Evolutionary conservation across 2,113 vertebrate genomes (phyloP), one percentile per base, ranked within the genome.

Genomic region (Seriola rivoliana): DNA sequence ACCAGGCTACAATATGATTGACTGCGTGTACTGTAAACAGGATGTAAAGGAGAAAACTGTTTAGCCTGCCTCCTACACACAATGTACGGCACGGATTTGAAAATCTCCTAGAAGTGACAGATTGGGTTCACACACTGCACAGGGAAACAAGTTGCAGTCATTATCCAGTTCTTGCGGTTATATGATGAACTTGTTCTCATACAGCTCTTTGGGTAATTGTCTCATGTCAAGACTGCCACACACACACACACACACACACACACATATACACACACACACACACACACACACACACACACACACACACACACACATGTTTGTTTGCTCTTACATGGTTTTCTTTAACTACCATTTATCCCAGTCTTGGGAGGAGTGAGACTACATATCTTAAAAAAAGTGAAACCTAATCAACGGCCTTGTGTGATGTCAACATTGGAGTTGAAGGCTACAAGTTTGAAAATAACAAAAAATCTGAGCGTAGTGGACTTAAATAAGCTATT

Each of bases 101-200:
- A 86, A 90, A 88, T 91, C 74, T 79, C 72, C 85, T 82, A 67
- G 73, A 91, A 90, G 87, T 92, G 92, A 92, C 90, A 93, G 89
- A 93, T 92, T 93, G 91, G 90, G 92, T 92, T 93, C 92, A 93
- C 62, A 36, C 64, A 81, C 87, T 77, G 74, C 38, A 74, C 81
- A 11, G 75, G 34, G 75, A 89, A 92, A 91, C 88, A 88, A 89
- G 87, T 91, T 84, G 13, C 81, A 91, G 85, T 88, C 86, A 82
- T 92, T 91, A 91, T 92, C 86, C 75, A 89, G 86, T 93, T 78
- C 85, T 12, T 78, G 79, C 74, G 63, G 86, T 44, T 69, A 54
- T 71, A 54, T 50, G 70, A 88, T 71, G 71, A 89, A 83, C 82
- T 84, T 54, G 2, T 60, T 80, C 79, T 67, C 60, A 32, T 14